Evolutionary conservation across 2,797 vertebrate species (phyloP), one percentile per base, ranked within the genome.

Genomic region (Chloroceryle inda): DNA sequence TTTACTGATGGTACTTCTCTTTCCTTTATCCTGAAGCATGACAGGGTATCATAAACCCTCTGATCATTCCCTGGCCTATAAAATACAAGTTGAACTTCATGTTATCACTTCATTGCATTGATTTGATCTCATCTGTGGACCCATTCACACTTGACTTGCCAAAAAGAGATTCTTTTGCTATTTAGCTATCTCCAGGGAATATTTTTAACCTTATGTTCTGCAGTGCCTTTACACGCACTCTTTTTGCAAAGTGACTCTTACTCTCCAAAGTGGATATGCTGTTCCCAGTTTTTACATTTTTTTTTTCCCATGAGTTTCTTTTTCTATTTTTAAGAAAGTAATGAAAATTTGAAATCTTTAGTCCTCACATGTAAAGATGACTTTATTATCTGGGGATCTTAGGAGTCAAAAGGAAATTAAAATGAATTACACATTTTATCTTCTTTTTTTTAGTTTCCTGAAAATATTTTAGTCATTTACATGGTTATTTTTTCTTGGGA

Each of bases 121-220:
- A 71, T 88, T 85, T 38, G 38, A 53, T 84, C 73, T 94, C 15
- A 17, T 88, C 53, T 74, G 11, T 50, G 56, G 73, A 74, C 21
- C 10, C 33, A 11, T 75, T 74, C 4, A 1, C 24, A n/a, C 20
- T 11, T 77, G 22, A 61, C 59, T 80, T 82, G 33, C 20, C 62
- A 37, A 56, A 85, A 81, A 20, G 23, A 75, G 20, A 44, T 71
- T 76, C 6, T 68, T 88, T 53, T 75, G 38, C 64, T 77, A 11
- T 74, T 88, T 71, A 63, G 18, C n/a, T 87, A 94, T 91, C 74
- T 92, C 77, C 53, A 78, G 52, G 44, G 45, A 59, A 37, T 88
- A 75, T 58, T 90, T 91, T 92, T 81, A 38, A 62, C 53, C 23
- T 53, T 67, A 45, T 31, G 77, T 80, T 83, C 31, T 88, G 52